Base-by-base conservation (phyloP, 2,888 invertebrate species). In the Entomobrya multifasciata region DNA sequence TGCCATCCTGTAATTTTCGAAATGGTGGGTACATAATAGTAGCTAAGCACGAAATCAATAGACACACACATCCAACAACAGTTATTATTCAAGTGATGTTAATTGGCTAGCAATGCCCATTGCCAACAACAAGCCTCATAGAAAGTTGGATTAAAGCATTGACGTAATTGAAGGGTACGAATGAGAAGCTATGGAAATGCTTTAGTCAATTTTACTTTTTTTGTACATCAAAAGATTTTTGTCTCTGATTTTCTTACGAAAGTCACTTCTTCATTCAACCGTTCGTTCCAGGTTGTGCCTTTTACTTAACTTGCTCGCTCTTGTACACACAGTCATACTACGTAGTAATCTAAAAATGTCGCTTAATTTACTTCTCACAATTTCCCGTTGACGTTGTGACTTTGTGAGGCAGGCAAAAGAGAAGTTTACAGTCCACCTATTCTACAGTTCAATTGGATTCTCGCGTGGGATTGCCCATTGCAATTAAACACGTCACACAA, bases 401-500 rank as follows among this genome's bases (percentile, higher is more conserved):
- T 70, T 70, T 25, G n/a, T n/a, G n/a, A n/a, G n/a, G n/a, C 47
- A 22, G 47, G 13, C 17, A 47, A n/a, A n/a, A n/a, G 8, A 47
- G 2, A 70, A 20, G 22, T 70, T 70, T 47, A n/a, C n/a, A 15
- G 70, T 6, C 41, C 25, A 44, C 44, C 57, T 27, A 82, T 47
- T 67, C 70, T 60, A 65, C 62, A 36, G 70, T 88, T 74, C 65
- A 87, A 90, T 89, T 82, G 81, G 88, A 89, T 90, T 90, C 89
- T 91, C 80, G 90, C 90, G 90, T 91, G 90, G 90, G 60, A 65
- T 65, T 67, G 60, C 74, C 72, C 84, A 49, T 62, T 79, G 84
- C 87, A 90, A 91, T 89, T 89, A 90, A 87, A 84, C 88, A 89
- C 78, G 88, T 84, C 77, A 87, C 77, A 86, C 72, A 72, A 36